phyloP scores from a whole-genome alignment of 2,888 invertebrate genomes.

The Dicycla oo region DNA sequence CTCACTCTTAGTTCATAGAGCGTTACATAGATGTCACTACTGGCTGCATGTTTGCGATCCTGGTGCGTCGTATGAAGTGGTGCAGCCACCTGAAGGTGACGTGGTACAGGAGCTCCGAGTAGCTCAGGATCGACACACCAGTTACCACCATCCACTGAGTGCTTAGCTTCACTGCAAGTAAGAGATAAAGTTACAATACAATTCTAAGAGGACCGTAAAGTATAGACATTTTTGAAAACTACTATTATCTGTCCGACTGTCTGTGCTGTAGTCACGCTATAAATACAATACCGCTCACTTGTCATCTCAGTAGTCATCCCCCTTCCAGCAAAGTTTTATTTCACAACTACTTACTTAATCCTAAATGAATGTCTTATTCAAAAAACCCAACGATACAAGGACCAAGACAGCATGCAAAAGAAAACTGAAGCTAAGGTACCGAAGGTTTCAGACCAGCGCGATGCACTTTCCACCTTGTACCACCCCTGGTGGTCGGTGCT shows the following conservation, averaged over 20 bases:
- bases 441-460: constrained; percentile 36
- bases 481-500: constrained; percentile 61
- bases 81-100: constrained; percentile 64
- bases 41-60: constrained; percentile 26
- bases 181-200: background rate
- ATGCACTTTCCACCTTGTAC: constrained; percentile 66
- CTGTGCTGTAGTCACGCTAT: too few species aligned
- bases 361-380: too few species aligned
- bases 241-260: too few species aligned
- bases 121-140: constrained; percentile 65
- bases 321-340: too few species aligned
- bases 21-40: constrained; percentile 38
- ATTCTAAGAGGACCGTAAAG: too few species aligned
- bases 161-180: constrained; percentile 60
- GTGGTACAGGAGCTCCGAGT: constrained; percentile 73
- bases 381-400: too few species aligned
- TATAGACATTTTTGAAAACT: too few species aligned
- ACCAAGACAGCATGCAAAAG: too few species aligned
- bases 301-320: too few species aligned
- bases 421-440: constrained; percentile 25
- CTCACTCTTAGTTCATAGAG: background rate
- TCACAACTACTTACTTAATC: too few species aligned
- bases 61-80: constrained; percentile 63
- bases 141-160: constrained; percentile 67
- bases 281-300: too few species aligned